These are phyloP conservation scores for Tipula lateralis DNA, from an alignment of 2,888 invertebrate species.

Conservation along the genomic window DNA sequence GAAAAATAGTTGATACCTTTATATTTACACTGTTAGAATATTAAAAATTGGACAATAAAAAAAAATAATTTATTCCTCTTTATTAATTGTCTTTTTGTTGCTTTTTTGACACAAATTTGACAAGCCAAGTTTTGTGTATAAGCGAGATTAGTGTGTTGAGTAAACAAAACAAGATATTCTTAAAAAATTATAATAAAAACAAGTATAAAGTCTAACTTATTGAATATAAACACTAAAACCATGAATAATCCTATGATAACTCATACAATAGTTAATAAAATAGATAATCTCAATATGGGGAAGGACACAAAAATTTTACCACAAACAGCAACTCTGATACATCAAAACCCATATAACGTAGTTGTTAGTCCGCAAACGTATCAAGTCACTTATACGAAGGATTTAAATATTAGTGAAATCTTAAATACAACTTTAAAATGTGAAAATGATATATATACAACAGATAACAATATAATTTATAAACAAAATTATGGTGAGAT, in stretches of 20 bases:
- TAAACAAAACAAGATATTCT: not conserved
- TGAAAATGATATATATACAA: constrained; percentile 19
- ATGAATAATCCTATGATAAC: constrained; percentile 13
- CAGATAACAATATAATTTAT: constrained; percentile 19
- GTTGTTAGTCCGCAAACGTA: constrained; percentile 11
- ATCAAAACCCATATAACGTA: not conserved
- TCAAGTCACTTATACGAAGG: not conserved
- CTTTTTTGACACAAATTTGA: constrained; percentile 20
- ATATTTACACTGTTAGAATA: not conserved
- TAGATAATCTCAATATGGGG: constrained; percentile 24
- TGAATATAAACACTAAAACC: not conserved
- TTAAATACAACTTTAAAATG: constrained; percentile 13
- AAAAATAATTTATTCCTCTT: not conserved
- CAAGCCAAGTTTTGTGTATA: not conserved
- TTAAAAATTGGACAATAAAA: not conserved
- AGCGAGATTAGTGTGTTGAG: not conserved
- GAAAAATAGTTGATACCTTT: not conserved
- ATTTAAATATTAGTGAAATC: constrained; percentile 9
- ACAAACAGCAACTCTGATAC: constrained; percentile 19
- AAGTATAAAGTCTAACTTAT: not conserved
- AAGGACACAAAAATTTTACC: not conserved
- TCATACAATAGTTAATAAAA: not conserved
- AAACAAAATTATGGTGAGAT: not conserved
- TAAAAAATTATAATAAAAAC: not conserved
- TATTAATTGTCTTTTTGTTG: not conserved